Evolutionary conservation across 1,140 invertebrate species (phyloP), one percentile per base, ranked within the genome.

Genomic region (Hyposmocoma kahamanoa): DNA sequence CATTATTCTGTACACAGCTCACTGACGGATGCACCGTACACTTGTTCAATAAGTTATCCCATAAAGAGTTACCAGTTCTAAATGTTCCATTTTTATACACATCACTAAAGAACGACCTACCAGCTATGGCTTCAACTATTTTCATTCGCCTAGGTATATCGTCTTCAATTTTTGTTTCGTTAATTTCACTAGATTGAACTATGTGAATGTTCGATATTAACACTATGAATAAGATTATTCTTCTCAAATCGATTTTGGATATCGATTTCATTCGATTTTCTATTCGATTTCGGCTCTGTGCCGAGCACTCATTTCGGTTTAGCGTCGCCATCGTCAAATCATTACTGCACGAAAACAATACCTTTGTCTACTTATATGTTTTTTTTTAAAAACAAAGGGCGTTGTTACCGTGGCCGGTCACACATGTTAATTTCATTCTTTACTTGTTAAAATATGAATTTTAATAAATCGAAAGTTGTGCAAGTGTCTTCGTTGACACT

Each of bases 1-100:
- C 90, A 60, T 92, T 93, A 54, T 92, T 93, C 61, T 93, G 91
- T 20, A 95, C 91, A 62, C 93, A 95, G 30, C 89, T 89, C 60
- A 93, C 88, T 30, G 90, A 89, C 17, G 92, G 89, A 48, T 87
- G 86, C 17, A 84, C 79, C 17, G 88, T 88, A 57, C 93, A 95
- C 57, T 94, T 90, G 41, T 89, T 90, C 26, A 94, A 85, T 18
- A 94, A 86, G 13, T 89, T 89, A 47, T 90, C 89, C 92, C 92
- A 94, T 19, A 94, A 83, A 43, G 88, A 85, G 52, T 93, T 93
- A 36, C 89, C 91, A 48, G 87, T 90, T 19, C 83, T 78, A 50
- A 89, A 89, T 3, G 83, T 85, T 17, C 81, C 75, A 59, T 87
- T 86, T 47, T 69, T 50, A 34, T 79, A 82, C 8, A 85, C 51